Evolutionary conservation across 53 echinoderm and acorn worm genomes (phyloP).

Genomic region (Henricia sp.): DNA sequence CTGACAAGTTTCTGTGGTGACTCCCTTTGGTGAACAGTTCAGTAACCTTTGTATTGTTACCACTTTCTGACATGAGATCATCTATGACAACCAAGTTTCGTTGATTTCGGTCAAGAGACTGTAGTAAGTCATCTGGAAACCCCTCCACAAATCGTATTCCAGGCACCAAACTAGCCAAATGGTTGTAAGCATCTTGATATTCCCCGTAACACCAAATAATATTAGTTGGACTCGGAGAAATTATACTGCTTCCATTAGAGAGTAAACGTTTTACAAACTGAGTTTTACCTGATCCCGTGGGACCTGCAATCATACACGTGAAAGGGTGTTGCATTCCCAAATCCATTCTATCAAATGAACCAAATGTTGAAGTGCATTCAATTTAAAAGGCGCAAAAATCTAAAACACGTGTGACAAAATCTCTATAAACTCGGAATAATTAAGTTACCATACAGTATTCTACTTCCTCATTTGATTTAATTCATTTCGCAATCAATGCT

Average conservation of each 20-base stretch:
- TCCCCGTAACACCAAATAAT: constrained; percentile 85
- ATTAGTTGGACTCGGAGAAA: constrained; percentile 56
- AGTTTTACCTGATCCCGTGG: constrained; percentile 77
- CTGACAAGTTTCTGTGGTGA: constrained; percentile 81
- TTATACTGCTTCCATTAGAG: constrained; percentile 11
- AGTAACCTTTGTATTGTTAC: constrained; percentile 59
- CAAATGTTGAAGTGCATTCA: not conserved
- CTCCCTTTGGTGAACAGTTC: constrained; percentile 80
- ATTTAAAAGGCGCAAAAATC: not conserved
- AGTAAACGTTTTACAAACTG: constrained; percentile 59
- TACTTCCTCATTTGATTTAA: not conserved
- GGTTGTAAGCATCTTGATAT: constrained; percentile 73
- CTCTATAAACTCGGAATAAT: not conserved
- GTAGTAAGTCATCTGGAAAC: constrained; percentile 56
- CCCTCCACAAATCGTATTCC: constrained; percentile 73
- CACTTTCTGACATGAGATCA: constrained; percentile 76
- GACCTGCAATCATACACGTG: constrained; percentile 49
- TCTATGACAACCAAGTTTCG: constrained; percentile 73
- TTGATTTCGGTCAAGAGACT: constrained; percentile 43
- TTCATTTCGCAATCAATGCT: not conserved
- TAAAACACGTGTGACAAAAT: not conserved
- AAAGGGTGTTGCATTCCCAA: constrained; percentile 2
- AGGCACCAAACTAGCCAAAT: constrained; percentile 46
- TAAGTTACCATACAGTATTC: too few relatives aligned
- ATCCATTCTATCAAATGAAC: constrained; percentile 31